Base-by-base conservation (phyloP, 2,113 vertebrate genomes). In the Lutjanus erythropterus region DNA sequence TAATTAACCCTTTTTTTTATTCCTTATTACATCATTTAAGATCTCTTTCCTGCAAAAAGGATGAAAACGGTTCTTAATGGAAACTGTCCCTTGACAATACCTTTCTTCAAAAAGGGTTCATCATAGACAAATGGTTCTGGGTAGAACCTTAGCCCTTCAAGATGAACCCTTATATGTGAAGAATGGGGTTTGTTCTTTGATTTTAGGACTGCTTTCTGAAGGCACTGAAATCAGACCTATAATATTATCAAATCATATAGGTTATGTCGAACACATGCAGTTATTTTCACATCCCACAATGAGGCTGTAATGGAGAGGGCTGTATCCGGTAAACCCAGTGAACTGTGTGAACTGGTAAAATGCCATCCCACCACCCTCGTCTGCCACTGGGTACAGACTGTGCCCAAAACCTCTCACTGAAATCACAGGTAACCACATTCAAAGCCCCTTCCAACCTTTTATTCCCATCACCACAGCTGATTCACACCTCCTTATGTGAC, bases 401-500 rank as follows among this genome's bases (percentile, higher is more conserved):
- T 60, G 27, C 59, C 65, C 23, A 19, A 71, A 61, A 75, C 37
- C 33, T 64, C 62, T 64, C 29, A n/a, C 66, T 79, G 11, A 73
- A 73, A 83, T 41, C 59, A 61, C 62, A 56, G 35, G 52, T 71
- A 56, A 71, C 78, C 73, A 81, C 41, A 60, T 16, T 53, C 18
- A 68, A 75, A 76, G 53, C 56, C 50, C 56, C 59, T 23, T 29
- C 41, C 2, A 55, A 77, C 77, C 69, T 64, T 52, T 70, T 53
- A 58, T 56, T 83, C 69, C 71, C 52, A 58, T 69, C 33, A 71
- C 35, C 31, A 47, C 12, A 3, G 58, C 14, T 67, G 80, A 84
- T 62, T 83, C 68, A 85, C 71, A 78, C 65, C 53, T 62, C 21
- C 25, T 79, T 81, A 67, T 76, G 58, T 75, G 74, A 69, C 70